phyloP scores from a whole-genome alignment of 2,113 vertebrate genomes.

The Heterotis niloticus region DNA sequence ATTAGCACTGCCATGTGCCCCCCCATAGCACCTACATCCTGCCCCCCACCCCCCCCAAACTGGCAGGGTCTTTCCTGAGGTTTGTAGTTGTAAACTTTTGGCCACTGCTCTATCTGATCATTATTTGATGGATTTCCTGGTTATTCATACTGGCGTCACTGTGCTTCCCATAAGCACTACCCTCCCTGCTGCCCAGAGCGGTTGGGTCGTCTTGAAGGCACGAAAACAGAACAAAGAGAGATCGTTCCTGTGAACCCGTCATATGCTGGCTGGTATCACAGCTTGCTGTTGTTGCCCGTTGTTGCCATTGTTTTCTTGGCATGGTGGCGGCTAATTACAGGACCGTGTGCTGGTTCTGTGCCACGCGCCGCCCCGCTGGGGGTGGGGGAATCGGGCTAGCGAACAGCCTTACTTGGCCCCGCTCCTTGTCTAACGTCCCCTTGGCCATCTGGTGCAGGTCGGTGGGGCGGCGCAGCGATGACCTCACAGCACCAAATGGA shows the following conservation, averaged over 20 bases:
- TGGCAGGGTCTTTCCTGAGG: too few relatives aligned
- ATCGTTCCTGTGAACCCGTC: not conserved
- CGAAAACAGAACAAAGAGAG: not conserved
- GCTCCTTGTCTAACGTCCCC: not conserved
- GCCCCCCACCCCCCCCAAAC: too few relatives aligned
- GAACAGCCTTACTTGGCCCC: constrained; percentile 5
- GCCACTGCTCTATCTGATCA: too few relatives aligned
- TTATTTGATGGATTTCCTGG: not conserved
- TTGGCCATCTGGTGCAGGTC: constrained; percentile 13
- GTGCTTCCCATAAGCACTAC: too few relatives aligned
- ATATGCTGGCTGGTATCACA: not conserved
- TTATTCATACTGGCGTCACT: not conserved
- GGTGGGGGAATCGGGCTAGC: not conserved
- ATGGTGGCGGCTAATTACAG: not conserved
- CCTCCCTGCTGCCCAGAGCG: not conserved
- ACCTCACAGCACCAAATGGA: too few relatives aligned
- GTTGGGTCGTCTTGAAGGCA: too few relatives aligned
- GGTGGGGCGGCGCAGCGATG: not conserved
- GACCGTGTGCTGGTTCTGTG: not conserved
- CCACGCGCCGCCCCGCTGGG: not conserved
- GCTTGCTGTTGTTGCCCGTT: not conserved
- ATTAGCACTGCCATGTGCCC: too few relatives aligned
- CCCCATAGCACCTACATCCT: too few relatives aligned
- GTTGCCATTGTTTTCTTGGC: constrained; percentile 16
- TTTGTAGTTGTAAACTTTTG: too few relatives aligned